phyloP scores from a whole-genome alignment of 2,888 invertebrate species.

The Tipula unca region DNA sequence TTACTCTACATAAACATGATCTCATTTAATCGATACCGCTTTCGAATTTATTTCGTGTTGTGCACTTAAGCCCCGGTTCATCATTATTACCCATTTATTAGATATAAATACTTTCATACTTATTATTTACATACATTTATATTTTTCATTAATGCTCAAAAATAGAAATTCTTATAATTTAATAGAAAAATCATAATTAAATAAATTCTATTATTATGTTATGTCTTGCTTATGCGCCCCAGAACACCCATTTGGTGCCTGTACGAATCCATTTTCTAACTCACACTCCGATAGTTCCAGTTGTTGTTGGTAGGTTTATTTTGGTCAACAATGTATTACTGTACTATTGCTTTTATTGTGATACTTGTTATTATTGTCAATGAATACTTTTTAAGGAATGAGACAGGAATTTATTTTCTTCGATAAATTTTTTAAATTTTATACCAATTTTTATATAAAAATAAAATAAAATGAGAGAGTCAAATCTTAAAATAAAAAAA shows the following conservation, averaged over 20 bases:
- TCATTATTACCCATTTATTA: not conserved
- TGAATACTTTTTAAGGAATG: not conserved
- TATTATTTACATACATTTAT: no score
- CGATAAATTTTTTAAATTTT: not conserved
- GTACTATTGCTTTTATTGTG: not conserved
- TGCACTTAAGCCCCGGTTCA: not conserved
- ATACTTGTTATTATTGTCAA: not conserved
- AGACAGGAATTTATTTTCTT: not conserved
- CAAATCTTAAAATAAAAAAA: not conserved
- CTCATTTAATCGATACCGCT: no score
- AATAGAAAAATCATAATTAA: not conserved
- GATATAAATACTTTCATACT: not conserved
- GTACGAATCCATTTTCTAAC: not conserved
- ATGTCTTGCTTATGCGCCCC: not conserved
- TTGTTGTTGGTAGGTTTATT: not conserved
- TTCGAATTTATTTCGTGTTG: no score
- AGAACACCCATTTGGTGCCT: not conserved
- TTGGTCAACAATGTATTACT: not conserved
- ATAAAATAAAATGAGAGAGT: not conserved
- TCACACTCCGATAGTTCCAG: not conserved
- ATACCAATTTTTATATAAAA: not conserved
- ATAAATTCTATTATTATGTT: not conserved
- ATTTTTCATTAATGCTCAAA: not conserved
- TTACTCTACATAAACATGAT: no score
- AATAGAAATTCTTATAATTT: not conserved